Conservation (phyloP, 1,140 invertebrate species). For the Calosoma granatense region DNA sequence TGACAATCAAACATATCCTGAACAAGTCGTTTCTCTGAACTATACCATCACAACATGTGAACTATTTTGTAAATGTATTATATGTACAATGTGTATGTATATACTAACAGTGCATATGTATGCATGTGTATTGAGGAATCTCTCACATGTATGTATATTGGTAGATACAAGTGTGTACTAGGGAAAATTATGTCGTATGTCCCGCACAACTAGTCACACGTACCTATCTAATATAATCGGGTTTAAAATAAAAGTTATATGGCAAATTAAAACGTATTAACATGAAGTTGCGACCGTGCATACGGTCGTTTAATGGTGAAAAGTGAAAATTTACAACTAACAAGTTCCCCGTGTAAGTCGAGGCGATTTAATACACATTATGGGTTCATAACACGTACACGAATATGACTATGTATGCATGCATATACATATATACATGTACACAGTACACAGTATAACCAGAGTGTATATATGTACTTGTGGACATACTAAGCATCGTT, state of each 20-base stretch:
- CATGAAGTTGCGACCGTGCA: not conserved
- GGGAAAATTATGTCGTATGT: too few species aligned
- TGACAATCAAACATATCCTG: not conserved
- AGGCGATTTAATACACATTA: constrained; percentile 4
- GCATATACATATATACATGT: not conserved
- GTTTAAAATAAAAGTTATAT: not conserved
- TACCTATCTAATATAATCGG: not conserved
- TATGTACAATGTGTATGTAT: not conserved
- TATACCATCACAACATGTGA: not conserved
- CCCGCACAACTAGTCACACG: too few species aligned
- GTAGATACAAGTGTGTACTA: too few species aligned
- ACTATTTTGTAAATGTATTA: not conserved
- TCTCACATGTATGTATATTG: too few species aligned
- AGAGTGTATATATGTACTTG: not conserved
- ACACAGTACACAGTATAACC: not conserved
- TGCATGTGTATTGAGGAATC: too few species aligned
- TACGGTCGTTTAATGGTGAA: constrained; percentile 2
- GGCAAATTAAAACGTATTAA: constrained; percentile 7
- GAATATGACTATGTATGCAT: not conserved
- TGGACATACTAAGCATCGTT: not conserved
- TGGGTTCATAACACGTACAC: constrained; percentile 5
- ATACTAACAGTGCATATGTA: too few species aligned
- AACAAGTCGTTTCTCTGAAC: not conserved
- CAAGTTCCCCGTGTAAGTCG: not conserved
- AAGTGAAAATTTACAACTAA: constrained; percentile 9